Base-by-base conservation (phyloP, 2,113 vertebrate genomes). In the Ptyas mucosa region DNA sequence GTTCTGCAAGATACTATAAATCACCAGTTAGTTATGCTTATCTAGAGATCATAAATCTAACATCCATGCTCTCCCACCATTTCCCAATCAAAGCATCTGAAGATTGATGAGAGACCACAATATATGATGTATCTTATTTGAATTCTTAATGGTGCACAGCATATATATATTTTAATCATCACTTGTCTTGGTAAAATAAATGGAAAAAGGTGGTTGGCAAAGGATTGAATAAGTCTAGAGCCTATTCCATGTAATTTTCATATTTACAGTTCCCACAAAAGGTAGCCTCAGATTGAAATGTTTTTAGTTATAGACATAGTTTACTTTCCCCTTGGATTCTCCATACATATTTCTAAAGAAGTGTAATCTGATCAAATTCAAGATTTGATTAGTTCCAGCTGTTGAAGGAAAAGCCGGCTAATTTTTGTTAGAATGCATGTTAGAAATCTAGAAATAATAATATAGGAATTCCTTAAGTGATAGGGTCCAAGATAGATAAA, bases 281-380 rank as follows among this genome's bases (percentile, higher is more conserved):
- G 61, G 81, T 12, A 88, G 57, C 49, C 51, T 0, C 0, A 85
- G 57, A 24, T n/a, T 96, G 61, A 95, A 95, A 10, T 88, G 81
- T 53, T 90, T 92, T 95, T 55, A 61, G 49, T 94, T 95, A 54
- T 0, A 61, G 39, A 81, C 88, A 26, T 12, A 24, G 92, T 87
- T 85, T 55, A 86, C 69, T 90, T 95, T 94, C 96, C 94, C 93
- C 93, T 92, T 94, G 95, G 93, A 94, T 92, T 96, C 34, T 91
- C 94, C 85, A 89, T 92, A 46, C 94, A 61, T 92, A 96, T 95
- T 96, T 94, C 93, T 94, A 93, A 96, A 95, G 94, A 93, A 94
- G 88, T 93, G 90, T 94, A 94, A 95, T 96, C 86, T 95, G 95
- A 94, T 24, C 91, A 49, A 92, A 95, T 89, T 85, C 53, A 39